Base-by-base conservation (phyloP, 2,113 vertebrate species). In the Chaenogobius annularis region DNA sequence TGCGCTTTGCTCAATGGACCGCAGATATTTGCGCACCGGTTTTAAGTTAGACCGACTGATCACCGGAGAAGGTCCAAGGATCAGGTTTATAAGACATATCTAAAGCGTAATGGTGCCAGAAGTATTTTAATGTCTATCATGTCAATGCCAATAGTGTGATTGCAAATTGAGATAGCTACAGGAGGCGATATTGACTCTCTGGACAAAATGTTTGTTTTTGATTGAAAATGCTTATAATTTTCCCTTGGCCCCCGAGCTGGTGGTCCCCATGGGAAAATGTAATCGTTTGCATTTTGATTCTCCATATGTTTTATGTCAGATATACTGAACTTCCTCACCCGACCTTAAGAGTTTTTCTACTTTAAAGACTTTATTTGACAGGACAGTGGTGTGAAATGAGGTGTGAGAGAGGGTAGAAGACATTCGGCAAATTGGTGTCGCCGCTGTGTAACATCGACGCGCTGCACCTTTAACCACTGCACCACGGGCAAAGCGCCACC, bases 41-140 rank as follows among this genome's bases (percentile, higher is more conserved):
- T 89, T 43, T 84, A 22, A 82, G 88, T 93, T 84, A 91, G 26
- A 31, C 26, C 26, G 79, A 69, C 76, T 82, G 86, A 89, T 90
- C 85, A 84, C 68, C 10, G 81, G 81, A 68, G 59, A 69, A 79
- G 72, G 31, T 55, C 74, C 58, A 70, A 58, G 80, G 83, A 93
- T 91, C 88, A 83, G 74, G 80, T 91, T 89, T 80, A 75, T 69
- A 6, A 70, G 74, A 73, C 82, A 79, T 78, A 83, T 87, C 72
- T 69, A 20, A 52, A 75, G 69, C 3, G 67, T 78, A 19, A 46
- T 22, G 77, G 43, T 65, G 77, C 59, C 72, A 70, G 62, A 46
- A 65, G 23, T 54, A n/a, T 31, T 31, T 31, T 1, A 31, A 31
- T 31, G 26, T 31, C 26, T 68, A n/a, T 56, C 15, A 69, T 35